Evolutionary conservation across 2,797 vertebrate species (phyloP), one percentile per base, ranked within the genome.

Genomic region (Amniataba percoides): DNA sequence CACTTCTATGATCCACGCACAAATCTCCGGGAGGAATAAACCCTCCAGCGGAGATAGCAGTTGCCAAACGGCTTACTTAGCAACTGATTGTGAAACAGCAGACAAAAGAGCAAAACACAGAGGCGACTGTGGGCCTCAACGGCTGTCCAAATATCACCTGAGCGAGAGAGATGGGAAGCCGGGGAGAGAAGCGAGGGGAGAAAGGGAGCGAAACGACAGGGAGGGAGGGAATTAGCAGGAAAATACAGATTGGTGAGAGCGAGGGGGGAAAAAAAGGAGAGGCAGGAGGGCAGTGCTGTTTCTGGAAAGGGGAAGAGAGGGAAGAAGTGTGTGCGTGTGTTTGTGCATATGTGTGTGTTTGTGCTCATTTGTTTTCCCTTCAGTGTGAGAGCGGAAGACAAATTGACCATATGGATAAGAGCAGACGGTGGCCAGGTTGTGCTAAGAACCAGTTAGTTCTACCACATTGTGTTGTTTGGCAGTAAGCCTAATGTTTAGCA

Each of bases 391-490:
- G 48, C 42, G n/a, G 71, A 88, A 85, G 81, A 91, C 81, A 88
- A 89, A 84, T 87, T 80, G 80, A 66, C 80, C 87, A 83, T 86
- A 87, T 89, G 87, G 85, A 86, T 90, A 85, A 85, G 81, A 88
- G 82, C 88, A 89, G 87, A 86, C 82, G 77, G 87, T 72, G 81
- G 72, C 84, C 89, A 89, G 83, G 81, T 91, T 91, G 85, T 78
- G 73, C 81, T 87, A 78, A 85, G 80, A 91, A 89, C 79, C 81
- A 79, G 88, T 92, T 92, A 88, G 83, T 87, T 87, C 67, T 74
- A 74, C 71, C 87, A 84, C 88, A 88, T 88, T 92, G 83, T 90
- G 85, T 74, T 77, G 78, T 84, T 90, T 90, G 89, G 90, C 88
- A 88, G 65, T 2, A 16, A 21, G 87, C 92, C 89, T 85, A 84